Conservation (phyloP, 2,888 invertebrate species). For the Mythimna ferrago region DNA sequence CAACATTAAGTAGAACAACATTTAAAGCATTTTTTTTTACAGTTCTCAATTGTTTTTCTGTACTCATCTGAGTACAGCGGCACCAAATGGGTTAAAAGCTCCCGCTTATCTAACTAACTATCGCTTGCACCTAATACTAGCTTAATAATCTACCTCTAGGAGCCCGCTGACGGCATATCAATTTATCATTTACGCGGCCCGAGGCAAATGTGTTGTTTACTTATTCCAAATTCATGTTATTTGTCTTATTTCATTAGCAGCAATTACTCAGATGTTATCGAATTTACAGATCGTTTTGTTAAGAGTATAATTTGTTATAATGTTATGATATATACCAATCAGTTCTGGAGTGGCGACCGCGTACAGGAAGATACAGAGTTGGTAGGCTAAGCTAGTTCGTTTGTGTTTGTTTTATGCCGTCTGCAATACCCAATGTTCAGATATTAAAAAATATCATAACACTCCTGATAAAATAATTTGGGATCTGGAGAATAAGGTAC, state of each 20-base stretch:
- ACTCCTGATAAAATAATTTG: too few species aligned
- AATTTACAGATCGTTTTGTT: conserved; percentile 50
- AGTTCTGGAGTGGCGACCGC: too few species aligned
- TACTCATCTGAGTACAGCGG: too few species aligned
- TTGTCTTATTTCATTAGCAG: conserved; percentile 62
- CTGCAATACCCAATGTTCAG: too few species aligned
- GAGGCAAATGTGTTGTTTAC: conserved; percentile 53
- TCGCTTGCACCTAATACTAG: conserved; percentile 9
- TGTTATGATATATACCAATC: conserved; percentile 16
- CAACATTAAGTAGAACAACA: too few species aligned
- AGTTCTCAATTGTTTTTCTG: too few species aligned
- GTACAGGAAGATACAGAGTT: too few species aligned
- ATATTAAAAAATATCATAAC: too few species aligned
- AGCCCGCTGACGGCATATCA: conserved; percentile 42
- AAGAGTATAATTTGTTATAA: conserved; percentile 41
- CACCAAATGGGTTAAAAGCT: conserved; percentile 10
- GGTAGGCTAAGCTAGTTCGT: too few species aligned
- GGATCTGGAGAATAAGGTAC: too few species aligned
- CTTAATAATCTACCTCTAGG: conserved; percentile 41
- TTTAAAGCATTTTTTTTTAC: too few species aligned
- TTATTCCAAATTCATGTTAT: conserved; percentile 62
- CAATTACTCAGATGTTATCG: conserved; percentile 59
- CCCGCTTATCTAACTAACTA: conserved; percentile 9
- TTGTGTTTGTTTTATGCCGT: too few species aligned
- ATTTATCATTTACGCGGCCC: conserved; percentile 65